Evolutionary conservation across 2,888 invertebrate species (phyloP), one percentile per base, ranked within the genome.

Genomic region (Limnephilus auricula): DNA sequence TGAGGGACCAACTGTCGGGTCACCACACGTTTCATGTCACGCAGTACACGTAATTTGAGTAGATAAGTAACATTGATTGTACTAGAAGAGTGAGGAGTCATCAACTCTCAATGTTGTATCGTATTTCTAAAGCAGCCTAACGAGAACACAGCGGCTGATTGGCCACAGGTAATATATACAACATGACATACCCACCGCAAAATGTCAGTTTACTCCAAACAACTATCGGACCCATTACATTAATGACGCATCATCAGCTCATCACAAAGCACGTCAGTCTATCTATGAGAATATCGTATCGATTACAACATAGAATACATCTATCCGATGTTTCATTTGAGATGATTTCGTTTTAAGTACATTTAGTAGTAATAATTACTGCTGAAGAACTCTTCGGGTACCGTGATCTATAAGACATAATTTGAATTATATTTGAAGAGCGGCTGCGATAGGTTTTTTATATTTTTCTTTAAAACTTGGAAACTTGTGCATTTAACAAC

Each of bases 131-230:
- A n/a, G 65, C 65, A n/a, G 25, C 25, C 9, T n/a, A n/a, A 65
- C n/a, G 65, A 45, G 13, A 13, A 45, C 30, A 85, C n/a, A n/a
- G 40, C 85, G 13, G n/a, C 40, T 80, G 80, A 80, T 80, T 85
- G 85, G 40, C 85, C 85, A 45, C 85, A 85, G n/a, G 37, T 40
- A 85, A 85, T 32, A 82, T 32, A 82, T 82, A 85, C 40, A 85
- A 85, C 45, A 40, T 85, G 34, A 85, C 85, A 45, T 40, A 45
- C n/a, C 40, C 13, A 85, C 85, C 85, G 12, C 85, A 85, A 32
- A 45, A 85, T 84, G 84, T 85, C 85, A 85, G 85, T 30, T 85
- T 40, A 13, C 25, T 85, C 85, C 30, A 85, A 85, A 84, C 84
- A 80, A n/a, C 80, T 37, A 85, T 31, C n/a, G 45, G 30, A 85